Base-by-base conservation (phyloP, 2,113 vertebrate species). In the Gallinago paraguaiae region DNA sequence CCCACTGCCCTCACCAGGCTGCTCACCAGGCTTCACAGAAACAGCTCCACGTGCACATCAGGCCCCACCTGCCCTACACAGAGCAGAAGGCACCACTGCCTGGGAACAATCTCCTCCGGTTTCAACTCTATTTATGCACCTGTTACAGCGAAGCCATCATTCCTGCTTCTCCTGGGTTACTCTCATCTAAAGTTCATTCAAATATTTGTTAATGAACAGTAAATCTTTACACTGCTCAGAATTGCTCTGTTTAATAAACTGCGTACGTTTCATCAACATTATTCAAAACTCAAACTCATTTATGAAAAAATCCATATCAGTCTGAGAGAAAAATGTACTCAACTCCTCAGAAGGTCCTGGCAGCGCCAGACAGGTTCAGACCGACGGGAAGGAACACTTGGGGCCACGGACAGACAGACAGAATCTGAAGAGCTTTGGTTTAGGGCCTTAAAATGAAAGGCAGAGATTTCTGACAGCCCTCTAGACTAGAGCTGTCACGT, bases 141-240 rank as follows among this genome's bases (percentile, higher is more conserved):
- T 61, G 17, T 10, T 77, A 63, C 54, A 61, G 48, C 6, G 7
- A 75, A 85, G 63, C 22, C 57, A 82, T 70, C 33, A 48, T 39
- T 93, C 71, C 71, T 88, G 46, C 67, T 64, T 88, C 68, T 71
- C 39, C 48, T 19, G 35, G 25, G 27, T 46, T 70, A 23, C 27
- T 64, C 43, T 70, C 86, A 53, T 74, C 57, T 45, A 2, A 35
- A 50, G 59, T 76, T 96, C 39, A 69, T 48, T 80, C 87, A 89
- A 90, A 70, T 43, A 30, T 81, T 91, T 76, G 59, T 43, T 90
- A 92, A 95, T 75, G 76, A 95, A 79, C 90, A 93, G 69, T 92
- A 92, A 90, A 96, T 94, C 90, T 97, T 93, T 11, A n/a, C 27
- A 54, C 60, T 78, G 35, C 64, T 83, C 22, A 48, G 27, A 82